Evolutionary conservation across 2,888 invertebrate genomes (phyloP), one percentile per base, ranked within the genome.

Genomic region (Leptura quadrifasciata): DNA sequence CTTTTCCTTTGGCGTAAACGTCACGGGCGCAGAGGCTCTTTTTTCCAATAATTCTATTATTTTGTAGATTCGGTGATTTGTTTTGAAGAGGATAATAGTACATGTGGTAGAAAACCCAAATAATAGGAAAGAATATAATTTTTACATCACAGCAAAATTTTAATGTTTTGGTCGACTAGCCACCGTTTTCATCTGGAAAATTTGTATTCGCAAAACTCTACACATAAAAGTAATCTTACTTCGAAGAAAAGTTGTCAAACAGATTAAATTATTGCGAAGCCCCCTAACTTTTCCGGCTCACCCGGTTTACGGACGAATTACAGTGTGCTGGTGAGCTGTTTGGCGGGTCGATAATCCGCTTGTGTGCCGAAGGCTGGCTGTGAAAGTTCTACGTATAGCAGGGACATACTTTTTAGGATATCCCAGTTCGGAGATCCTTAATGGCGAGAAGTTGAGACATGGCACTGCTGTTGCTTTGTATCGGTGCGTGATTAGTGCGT

Each of bases 331-430:
- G 57, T 20, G 20, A 55, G 57, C 20, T 6, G 57, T 47, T 47
- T n/a, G 47, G 57, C 12, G 57, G 57, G 57, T 57, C 57, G 57
- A 57, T 57, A 57, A 57, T 57, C 57, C 15, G 20, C 18, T 21
- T 21, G 57, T 57, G 18, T 57, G 57, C 57, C 57, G 57, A 57
- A 20, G 20, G 57, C 12, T 20, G 57, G 21, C 57, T 20, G n/a
- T n/a, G 47, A 47, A 47, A 47, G 0, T n/a, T 47, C 47, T 47
- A 47, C 47, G 17, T 12, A 47, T 47, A 47, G 47, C 47, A 47
- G 39, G 39, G 12, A 39, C 39, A 2, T n/a, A 47, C 47, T 47
- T 47, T 47, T 47, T 47, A 47, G 47, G 47, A 47, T 6, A n/a
- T 47, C n/a, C 47, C 47, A 47, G 47, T 47, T 47, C 47, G 17